Evolutionary conservation across 2,888 invertebrate species (phyloP), one percentile per base, ranked within the genome.

Genomic region (Meiosimyza platycephala): DNA sequence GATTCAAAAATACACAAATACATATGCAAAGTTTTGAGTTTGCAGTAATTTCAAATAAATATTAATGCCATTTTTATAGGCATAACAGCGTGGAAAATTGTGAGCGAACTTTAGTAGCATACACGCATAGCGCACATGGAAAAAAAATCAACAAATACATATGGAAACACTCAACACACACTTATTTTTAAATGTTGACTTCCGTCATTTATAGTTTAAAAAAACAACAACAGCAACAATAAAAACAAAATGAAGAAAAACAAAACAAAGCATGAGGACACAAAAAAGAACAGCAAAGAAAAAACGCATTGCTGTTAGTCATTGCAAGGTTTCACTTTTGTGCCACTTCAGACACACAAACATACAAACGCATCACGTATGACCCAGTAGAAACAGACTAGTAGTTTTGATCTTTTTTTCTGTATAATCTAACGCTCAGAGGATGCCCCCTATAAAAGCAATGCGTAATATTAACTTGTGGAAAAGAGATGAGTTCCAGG

Each of bases 41-140:
- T 40, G 16, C 15, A 65, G 13, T 50, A 18, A 65, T 52, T 65
- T 65, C 28, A 18, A 65, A 65, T 65, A 65, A 65, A 65, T 65
- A 65, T 65, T 65, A 51, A 65, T 65, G 65, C 50, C 51, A 51
- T 18, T 16, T 50, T 65, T 28, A 52, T 28, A 65, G 22, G 52
- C 51, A 7, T 50, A 15, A 65, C 52, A 51, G 28, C 7, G 52
- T 51, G 50, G 28, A 15, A 33, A 62, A 62, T 15, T 40, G 40
- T 7, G 40, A 40, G 40, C 40, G 40, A 9, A 6, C 40, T 40
- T 9, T 9, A 40, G 9, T 40, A 40, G 40, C 40, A 40, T 40
- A 40, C 6, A 9, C 40, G 40, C 40, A 40, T 2, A 40, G 2
- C 40, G 9, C 9, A 40, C 40, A 40, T 40, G 2, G 6, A 40